Evolutionary conservation across 53 echinoderm and acorn worm species (phyloP).

Genomic region (Actinopyga echinites): DNA sequence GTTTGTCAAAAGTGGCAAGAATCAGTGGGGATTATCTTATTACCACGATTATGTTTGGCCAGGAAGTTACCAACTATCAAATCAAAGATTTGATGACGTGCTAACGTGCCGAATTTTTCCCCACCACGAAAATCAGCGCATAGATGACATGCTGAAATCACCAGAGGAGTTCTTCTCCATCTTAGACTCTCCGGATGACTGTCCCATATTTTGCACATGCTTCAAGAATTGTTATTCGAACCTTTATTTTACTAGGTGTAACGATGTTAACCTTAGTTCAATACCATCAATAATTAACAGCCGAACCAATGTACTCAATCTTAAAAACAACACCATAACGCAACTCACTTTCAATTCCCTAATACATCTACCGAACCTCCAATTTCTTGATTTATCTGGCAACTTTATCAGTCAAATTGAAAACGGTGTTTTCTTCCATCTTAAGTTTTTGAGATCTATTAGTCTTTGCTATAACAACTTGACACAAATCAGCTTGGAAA

Average conservation of each 20-base stretch:
- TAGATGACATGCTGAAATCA: no score
- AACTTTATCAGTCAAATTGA: conserved; percentile 7
- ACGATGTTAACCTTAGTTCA: background rate
- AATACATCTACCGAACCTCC: background rate
- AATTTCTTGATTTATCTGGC: background rate
- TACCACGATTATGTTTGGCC: conserved; percentile 16
- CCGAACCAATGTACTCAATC: background rate
- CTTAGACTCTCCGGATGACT: background rate
- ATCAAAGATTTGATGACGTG: background rate
- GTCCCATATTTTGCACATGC: background rate
- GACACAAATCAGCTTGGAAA: background rate
- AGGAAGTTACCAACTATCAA: conserved; percentile 2
- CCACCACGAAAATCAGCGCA: no score
- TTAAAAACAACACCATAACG: background rate
- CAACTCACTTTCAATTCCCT: background rate
- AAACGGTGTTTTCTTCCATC: background rate
- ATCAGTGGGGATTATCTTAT: background rate
- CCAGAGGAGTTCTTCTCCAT: no score
- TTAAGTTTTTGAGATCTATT: background rate
- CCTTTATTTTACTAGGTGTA: background rate
- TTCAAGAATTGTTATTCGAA: background rate
- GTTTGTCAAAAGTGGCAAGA: background rate
- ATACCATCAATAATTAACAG: background rate
- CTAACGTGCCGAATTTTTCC: no score
- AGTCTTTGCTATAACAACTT: background rate